A percentile compares a stretch with the other conserved stretches of the same genome.
Evolutionary conservation across 2,888 invertebrate genomes (phyloP).

Genomic region (Sinopyrophorus schimmeli): DNA sequence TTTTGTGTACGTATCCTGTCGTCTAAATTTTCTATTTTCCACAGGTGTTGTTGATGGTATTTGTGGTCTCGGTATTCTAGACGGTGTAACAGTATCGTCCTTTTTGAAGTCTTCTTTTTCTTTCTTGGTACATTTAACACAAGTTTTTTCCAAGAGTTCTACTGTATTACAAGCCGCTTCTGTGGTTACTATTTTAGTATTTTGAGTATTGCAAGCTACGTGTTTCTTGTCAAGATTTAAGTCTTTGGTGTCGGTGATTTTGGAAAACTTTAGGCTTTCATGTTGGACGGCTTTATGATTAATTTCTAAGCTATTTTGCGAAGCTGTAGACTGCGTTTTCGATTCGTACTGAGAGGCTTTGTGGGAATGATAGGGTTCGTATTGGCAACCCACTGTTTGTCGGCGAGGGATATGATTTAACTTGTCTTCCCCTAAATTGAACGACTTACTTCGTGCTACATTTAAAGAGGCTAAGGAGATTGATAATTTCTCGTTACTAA

Average conservation of each 20-base stretch:
- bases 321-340: conserved; percentile 44
- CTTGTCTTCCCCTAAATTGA: conserved; percentile 62
- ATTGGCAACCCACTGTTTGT: conserved; percentile 58
- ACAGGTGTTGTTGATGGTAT: conserved; percentile 49
- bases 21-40: conserved; percentile 50
- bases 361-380: conserved; percentile 37
- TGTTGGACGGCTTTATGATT: conserved; percentile 47
- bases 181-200: conserved; percentile 33
- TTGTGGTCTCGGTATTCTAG: conserved; percentile 50
- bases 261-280: conserved; percentile 39
- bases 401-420: conserved; percentile 53
- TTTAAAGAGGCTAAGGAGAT: conserved; percentile 57
- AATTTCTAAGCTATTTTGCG: conserved; percentile 45
- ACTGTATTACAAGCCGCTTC: conserved; percentile 42
- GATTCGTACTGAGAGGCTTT: conserved; percentile 41
- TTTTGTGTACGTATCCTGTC: conserved; percentile 56
- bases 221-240: conserved; percentile 39
- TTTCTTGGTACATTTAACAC: conserved; percentile 43
- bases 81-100: conserved; percentile 43
- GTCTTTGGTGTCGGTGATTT: conserved; percentile 50
- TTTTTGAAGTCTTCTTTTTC: conserved; percentile 40
- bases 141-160: conserved; percentile 21
- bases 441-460: conserved; percentile 61
- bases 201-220: conserved; percentile 43
- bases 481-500: conserved; percentile 56